A percentile compares a stretch with the other conserved stretches of the same genome.
phyloP scores from a whole-genome alignment of 2,797 vertebrate genomes.

The Scomberomorus guttatus region DNA sequence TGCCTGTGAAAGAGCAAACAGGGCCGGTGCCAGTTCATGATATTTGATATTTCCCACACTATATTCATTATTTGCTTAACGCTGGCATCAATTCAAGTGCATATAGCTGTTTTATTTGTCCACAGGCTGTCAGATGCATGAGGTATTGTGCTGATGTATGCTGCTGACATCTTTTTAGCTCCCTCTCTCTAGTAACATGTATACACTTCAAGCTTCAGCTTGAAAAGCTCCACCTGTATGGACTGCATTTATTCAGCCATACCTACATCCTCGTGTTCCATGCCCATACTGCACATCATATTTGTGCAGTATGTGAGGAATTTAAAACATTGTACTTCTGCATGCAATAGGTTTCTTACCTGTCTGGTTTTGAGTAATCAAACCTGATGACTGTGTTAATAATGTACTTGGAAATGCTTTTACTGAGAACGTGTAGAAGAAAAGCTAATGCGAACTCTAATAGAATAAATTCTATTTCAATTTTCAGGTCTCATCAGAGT shows the following conservation, averaged over 20 bases:
- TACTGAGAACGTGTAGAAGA: conserved; percentile 29
- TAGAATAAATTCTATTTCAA: conserved; percentile 23
- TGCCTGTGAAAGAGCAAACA: not conserved
- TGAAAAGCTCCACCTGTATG: conserved; percentile 17
- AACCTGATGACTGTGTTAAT: conserved; percentile 23
- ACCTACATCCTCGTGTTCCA: not conserved
- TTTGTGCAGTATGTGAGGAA: not conserved
- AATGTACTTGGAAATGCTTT: conserved; percentile 31
- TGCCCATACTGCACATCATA: not conserved
- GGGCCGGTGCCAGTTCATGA: not conserved
- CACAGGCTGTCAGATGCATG: conserved; percentile 14
- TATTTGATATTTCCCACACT: not conserved
- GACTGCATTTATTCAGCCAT: conserved; percentile 12
- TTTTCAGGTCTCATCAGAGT: conserved; percentile 23
- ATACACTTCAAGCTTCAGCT: conserved; percentile 9
- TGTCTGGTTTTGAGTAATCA: conserved; percentile 35
- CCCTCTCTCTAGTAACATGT: not conserved
- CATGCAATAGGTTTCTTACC: conserved; percentile 8
- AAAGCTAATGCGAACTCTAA: conserved; percentile 18
- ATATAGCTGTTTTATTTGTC: not conserved
- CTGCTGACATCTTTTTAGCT: conserved; percentile 29
- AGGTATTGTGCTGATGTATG: conserved; percentile 14
- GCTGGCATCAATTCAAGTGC: conserved; percentile 5
- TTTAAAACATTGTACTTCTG: conserved; percentile 9
- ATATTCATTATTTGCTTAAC: conserved; percentile 9